These are phyloP conservation scores for Asteroscopus sphinx DNA, from an alignment of 2,888 invertebrate species.

Conservation along the genomic window DNA sequence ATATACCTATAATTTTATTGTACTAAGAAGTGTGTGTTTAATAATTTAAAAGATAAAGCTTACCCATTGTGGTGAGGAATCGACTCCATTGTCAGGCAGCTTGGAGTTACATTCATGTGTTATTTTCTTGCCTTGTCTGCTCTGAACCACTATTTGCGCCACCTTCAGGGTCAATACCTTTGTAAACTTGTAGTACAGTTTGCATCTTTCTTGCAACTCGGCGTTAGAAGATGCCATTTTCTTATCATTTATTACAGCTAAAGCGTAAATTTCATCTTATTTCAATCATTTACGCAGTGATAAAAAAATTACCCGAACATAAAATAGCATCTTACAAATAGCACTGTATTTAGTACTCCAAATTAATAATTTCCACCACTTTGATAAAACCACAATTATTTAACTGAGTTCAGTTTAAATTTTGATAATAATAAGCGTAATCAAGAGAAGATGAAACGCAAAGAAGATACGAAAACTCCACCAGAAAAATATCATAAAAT, in stretches of 20 bases:
- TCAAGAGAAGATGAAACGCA: slow-evolving; percentile 28
- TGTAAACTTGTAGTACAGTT: slow-evolving; percentile 96
- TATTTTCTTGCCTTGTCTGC: slow-evolving; percentile 96
- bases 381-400: slow-evolving; percentile 11
- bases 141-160: slow-evolving; percentile 97
- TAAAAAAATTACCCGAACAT: slow-evolving; percentile 27
- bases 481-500: slow-evolving; percentile 19
- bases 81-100: slow-evolving; percentile 68
- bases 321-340: slow-evolving; percentile 38
- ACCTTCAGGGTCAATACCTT: slow-evolving; percentile 96
- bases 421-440: slow-evolving; percentile 26
- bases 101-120: slow-evolving; percentile 73
- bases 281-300: slow-evolving; percentile 59
- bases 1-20: no score
- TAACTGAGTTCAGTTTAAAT: slow-evolving; percentile 16
- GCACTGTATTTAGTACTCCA: slow-evolving; percentile 14
- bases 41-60: no score
- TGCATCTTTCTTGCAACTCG: slow-evolving; percentile 91
- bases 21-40: background rate
- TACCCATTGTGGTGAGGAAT: slow-evolving; percentile 80
- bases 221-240: slow-evolving; percentile 74
- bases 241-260: slow-evolving; percentile 30
- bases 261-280: slow-evolving; percentile 35
- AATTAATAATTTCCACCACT: slow-evolving; percentile 12
- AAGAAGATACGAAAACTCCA: slow-evolving; percentile 43